phyloP scores from a whole-genome alignment of 2,888 invertebrate genomes.

The Orthosia gracilis region DNA sequence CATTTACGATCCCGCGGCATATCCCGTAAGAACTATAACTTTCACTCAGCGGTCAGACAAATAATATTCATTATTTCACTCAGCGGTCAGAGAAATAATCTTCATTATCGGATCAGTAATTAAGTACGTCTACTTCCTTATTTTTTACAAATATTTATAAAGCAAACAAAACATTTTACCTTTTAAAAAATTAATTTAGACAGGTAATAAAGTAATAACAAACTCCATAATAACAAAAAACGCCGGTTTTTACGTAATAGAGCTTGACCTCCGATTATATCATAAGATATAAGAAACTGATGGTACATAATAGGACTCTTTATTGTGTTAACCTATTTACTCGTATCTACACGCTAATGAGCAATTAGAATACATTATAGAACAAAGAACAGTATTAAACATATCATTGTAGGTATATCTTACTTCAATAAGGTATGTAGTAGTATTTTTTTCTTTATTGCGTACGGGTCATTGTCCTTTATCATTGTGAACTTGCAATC shows the following conservation, averaged over 20 bases:
- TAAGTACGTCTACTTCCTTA: neutral
- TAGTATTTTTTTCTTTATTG: too few species aligned
- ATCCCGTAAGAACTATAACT: too few species aligned
- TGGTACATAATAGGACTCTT: constrained; percentile 14
- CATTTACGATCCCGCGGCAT: too few species aligned
- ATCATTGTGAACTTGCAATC: too few species aligned
- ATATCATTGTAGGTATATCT: too few species aligned
- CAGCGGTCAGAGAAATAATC: neutral
- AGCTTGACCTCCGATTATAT: constrained; percentile 49
- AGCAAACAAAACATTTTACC: neutral
- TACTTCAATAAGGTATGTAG: too few species aligned
- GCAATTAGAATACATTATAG: constrained; percentile 31
- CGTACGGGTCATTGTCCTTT: neutral
- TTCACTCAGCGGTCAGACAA: too few species aligned
- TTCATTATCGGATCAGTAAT: neutral
- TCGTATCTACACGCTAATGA: constrained; percentile 17
- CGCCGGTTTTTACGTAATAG: constrained; percentile 19
- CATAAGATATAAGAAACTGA: constrained; percentile 17
- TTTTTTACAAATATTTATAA: neutral
- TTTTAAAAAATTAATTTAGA: neutral
- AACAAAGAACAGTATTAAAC: constrained; percentile 22
- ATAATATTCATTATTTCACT: too few species aligned
- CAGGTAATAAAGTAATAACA: constrained; percentile 9
- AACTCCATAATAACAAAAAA: constrained; percentile 6
- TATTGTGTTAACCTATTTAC: constrained; percentile 13